These are phyloP conservation scores for Drosophila saltans DNA, from an alignment of 1,140 invertebrate genomes.

Conservation along the genomic window DNA sequence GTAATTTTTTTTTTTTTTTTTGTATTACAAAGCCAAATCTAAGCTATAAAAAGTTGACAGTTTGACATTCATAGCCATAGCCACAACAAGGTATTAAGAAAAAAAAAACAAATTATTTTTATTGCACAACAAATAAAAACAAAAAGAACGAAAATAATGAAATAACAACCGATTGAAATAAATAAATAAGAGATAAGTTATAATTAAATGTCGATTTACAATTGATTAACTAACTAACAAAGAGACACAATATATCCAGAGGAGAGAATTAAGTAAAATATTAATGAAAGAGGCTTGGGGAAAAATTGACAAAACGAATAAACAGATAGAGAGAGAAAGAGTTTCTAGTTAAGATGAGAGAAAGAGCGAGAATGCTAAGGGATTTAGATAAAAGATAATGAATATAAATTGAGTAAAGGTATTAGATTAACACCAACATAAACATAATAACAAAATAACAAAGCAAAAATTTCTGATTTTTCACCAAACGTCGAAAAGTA, in stretches of 20 bases:
- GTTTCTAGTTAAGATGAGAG: neutral
- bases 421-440: conserved; percentile 66
- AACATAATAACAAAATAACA: conserved; percentile 35
- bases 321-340: too few relatives aligned
- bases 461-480: conserved; percentile 3
- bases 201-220: conserved; percentile 73
- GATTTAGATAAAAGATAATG: conserved; percentile 37
- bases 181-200: conserved; percentile 70
- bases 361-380: neutral
- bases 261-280: conserved; percentile 31
- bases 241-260: neutral
- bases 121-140: neutral
- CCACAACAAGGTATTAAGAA: conserved; percentile 17
- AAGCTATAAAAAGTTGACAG: conserved; percentile 24
- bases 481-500: neutral
- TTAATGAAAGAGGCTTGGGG: neutral
- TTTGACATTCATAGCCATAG: conserved; percentile 25
- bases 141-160: neutral
- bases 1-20: conserved; percentile 21
- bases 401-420: conserved; percentile 73
- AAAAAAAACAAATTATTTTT: conserved; percentile 2
- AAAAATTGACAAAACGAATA: neutral
- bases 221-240: conserved; percentile 57
- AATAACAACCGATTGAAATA: conserved; percentile 34
- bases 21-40: conserved; percentile 25